Percentiles rank a stretch among this genome's conserved stretches.
phyloP scores from a whole-genome alignment of 1,140 invertebrate species.

The Mycetomoellerius zeteki region DNA sequence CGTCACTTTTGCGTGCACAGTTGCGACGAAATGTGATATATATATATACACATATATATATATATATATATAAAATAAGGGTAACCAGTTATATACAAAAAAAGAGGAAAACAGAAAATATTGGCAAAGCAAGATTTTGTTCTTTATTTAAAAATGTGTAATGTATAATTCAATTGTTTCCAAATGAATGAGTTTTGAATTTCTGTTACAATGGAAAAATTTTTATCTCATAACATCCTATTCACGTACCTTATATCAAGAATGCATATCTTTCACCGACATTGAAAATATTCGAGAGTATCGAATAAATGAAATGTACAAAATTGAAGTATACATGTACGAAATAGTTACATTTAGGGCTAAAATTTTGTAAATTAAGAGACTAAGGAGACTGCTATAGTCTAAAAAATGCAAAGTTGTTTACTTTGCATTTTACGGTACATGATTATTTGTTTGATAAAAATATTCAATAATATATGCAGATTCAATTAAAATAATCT shows the following conservation, averaged over 20 bases:
- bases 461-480: constrained; percentile 6
- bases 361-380: not conserved
- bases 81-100: constrained; percentile 36
- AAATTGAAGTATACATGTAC: not conserved
- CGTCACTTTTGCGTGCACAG: constrained; percentile 30
- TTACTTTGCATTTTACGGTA: not conserved
- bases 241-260: not conserved
- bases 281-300: not conserved
- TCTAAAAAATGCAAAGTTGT: no score
- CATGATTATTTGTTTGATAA: not conserved
- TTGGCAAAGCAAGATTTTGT: constrained; percentile 1
- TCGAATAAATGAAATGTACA: not conserved
- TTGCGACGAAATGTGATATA: not conserved
- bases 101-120: not conserved
- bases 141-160: constrained; percentile 1
- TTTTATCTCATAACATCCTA: not conserved
- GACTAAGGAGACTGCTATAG: not conserved
- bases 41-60: not conserved
- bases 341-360: not conserved
- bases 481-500: constrained; percentile 23
- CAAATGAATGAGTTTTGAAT: not conserved
- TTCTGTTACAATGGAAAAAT: constrained; percentile 8
- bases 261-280: not conserved
- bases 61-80: constrained; percentile 35
- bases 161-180: constrained; percentile 9